Evolutionary conservation across 2,113 vertebrate species (phyloP).

Genomic region (Prochilodus magdalenae): DNA sequence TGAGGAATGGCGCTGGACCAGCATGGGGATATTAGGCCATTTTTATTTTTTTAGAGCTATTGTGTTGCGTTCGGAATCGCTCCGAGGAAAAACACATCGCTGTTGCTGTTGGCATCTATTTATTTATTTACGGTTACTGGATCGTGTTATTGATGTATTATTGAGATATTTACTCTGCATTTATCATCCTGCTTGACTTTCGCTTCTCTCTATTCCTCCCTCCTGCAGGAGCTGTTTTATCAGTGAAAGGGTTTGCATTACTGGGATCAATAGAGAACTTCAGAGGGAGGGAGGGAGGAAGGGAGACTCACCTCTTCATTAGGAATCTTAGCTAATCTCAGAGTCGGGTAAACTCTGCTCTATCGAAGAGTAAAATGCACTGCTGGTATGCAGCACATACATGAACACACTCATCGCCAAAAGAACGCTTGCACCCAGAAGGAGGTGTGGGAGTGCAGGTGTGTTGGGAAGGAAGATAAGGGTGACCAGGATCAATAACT

Average conservation of each 20-base stretch:
- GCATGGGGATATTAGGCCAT: conserved; percentile 61
- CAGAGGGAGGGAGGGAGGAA: conserved; percentile 60
- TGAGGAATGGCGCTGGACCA: conserved; percentile 69
- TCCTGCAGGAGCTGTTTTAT: conserved; percentile 33
- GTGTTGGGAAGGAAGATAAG: too few species aligned
- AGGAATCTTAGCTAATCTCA: conserved; percentile 53
- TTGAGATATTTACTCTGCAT: background rate
- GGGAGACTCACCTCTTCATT: conserved; percentile 63
- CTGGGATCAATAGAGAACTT: conserved; percentile 65
- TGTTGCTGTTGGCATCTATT: conserved; percentile 29
- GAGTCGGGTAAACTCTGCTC: too few species aligned
- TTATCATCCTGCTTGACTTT: background rate
- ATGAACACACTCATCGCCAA: too few species aligned
- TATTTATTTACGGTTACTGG: conserved; percentile 37
- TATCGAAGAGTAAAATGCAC: too few species aligned
- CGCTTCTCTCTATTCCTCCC: background rate
- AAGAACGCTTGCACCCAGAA: too few species aligned
- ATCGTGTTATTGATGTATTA: conserved; percentile 29
- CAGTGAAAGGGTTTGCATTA: background rate
- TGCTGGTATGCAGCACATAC: too few species aligned
- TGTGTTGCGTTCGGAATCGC: conserved; percentile 69
- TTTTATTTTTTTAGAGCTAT: conserved; percentile 66
- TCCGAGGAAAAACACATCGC: conserved; percentile 34
- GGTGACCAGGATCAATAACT: too few species aligned
- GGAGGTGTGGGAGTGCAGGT: too few species aligned